phyloP scores from a whole-genome alignment of 2,113 vertebrate genomes.

The Coracopsis vasa region DNA sequence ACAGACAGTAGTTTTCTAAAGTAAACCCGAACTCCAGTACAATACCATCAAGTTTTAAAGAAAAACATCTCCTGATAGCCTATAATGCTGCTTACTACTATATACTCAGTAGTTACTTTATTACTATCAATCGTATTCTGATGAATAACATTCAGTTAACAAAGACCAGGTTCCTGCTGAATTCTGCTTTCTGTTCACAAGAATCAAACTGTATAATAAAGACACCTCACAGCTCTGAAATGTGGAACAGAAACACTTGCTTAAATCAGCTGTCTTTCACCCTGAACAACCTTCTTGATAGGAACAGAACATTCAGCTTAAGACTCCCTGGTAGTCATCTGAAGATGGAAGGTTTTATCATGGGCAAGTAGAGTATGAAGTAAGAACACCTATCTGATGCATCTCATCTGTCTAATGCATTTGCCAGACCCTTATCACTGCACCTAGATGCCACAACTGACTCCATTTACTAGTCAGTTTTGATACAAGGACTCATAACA shows the following conservation, averaged over 20 bases:
- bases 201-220: background rate
- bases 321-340: background rate
- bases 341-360: conserved; percentile 9
- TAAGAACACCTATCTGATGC: conserved; percentile 6
- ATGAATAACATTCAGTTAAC: background rate
- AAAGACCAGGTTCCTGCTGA: background rate
- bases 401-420: conserved; percentile 38
- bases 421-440: conserved; percentile 29
- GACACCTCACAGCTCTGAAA: background rate
- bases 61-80: background rate
- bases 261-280: conserved; percentile 33
- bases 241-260: background rate
- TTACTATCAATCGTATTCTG: background rate
- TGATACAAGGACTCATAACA: conserved; percentile 13
- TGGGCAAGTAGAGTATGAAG: background rate
- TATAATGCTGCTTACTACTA: background rate
- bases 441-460: conserved; percentile 22
- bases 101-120: background rate
- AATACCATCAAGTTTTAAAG: background rate
- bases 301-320: conserved; percentile 10
- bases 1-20: background rate
- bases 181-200: background rate
- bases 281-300: conserved; percentile 3
- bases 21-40: background rate
- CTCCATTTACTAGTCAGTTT: conserved; percentile 55